Percentiles rank a stretch among this genome's conserved stretches.
Evolutionary conservation across 2,888 invertebrate species (phyloP).

Genomic region (Pedicia rivosa): DNA sequence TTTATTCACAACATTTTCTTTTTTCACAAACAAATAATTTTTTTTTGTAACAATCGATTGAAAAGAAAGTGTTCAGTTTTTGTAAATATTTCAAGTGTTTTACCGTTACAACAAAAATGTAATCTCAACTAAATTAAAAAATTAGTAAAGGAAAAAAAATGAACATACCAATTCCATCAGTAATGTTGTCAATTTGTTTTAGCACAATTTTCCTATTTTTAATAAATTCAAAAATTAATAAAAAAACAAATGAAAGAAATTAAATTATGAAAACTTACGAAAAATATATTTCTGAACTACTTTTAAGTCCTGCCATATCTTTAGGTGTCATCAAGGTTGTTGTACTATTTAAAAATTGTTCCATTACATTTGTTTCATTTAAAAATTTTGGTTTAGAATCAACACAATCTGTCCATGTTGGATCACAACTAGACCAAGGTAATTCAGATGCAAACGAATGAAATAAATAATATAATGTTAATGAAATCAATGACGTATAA

Average conservation of each 20-base stretch:
- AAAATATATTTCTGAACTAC: conserved; percentile 44
- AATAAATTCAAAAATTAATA: conserved; percentile 3
- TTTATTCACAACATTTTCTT: no score
- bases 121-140: not conserved
- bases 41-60: no score
- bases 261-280: conserved; percentile 30
- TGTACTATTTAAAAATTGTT: not conserved
- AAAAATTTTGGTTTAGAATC: conserved; percentile 13
- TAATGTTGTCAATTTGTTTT: conserved; percentile 29
- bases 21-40: no score
- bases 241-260: no score
- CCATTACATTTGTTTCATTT: not conserved
- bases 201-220: conserved; percentile 35
- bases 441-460: conserved; percentile 51
- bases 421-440: conserved; percentile 54
- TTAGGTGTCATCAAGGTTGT: no score
- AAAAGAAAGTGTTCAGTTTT: no score
- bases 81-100: no score
- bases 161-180: conserved; percentile 23
- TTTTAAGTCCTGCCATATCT: no score
- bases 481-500: conserved; percentile 57
- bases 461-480: conserved; percentile 55
- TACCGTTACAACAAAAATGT: no score
- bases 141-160: conserved; percentile 2
- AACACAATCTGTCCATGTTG: conserved; percentile 24